Evolutionary conservation across 2,888 invertebrate genomes (phyloP), one percentile per base, ranked within the genome.

Genomic region (Drosophila eohydei): DNA sequence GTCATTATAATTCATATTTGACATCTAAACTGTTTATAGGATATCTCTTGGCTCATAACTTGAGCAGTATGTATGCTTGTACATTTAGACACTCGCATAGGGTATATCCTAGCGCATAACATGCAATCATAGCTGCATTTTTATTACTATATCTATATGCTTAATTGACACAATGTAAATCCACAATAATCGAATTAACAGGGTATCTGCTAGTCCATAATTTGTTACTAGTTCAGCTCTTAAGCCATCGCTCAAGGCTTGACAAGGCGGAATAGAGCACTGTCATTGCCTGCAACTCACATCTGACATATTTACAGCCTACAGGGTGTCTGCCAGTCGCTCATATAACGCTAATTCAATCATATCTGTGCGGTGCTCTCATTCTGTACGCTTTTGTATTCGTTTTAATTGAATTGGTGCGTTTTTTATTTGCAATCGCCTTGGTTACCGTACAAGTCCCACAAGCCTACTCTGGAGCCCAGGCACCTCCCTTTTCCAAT

Each of bases 401-500:
- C 52, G 14, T 44, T 61, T 58, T 43, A 75, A 62, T 75, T 68
- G 46, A 61, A 75, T 46, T 51, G 71, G 56, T 58, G 44, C 55
- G 71, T 51, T 43, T 48, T 46, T 21, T 51, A 30, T 50, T 32
- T 32, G 6, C 32, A 51, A 60, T 41, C 21, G 50, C 36, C 60
- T 61, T 41, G 16, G 52, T 14, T 52, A 32, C 64, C 36, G 9
- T 36, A 8, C 12, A n/a, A 16, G 16, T 16, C n/a, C 32, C 57
- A 34, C 46, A 21, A 30, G 52, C 36, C 26, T 9, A 4, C 21
- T 21, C 21, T 1, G 4, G 34, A 34, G 51, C 9, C 21, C 8
- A 2, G 14, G 14, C 12, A 21, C 4, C 26, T 16, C 5, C 7
- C 6, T 12, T 56, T 12, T 12, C n/a, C 41, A 30, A 40, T 30